phyloP scores from a whole-genome alignment of 2,797 vertebrate genomes.

The Sebastes jordani region DNA sequence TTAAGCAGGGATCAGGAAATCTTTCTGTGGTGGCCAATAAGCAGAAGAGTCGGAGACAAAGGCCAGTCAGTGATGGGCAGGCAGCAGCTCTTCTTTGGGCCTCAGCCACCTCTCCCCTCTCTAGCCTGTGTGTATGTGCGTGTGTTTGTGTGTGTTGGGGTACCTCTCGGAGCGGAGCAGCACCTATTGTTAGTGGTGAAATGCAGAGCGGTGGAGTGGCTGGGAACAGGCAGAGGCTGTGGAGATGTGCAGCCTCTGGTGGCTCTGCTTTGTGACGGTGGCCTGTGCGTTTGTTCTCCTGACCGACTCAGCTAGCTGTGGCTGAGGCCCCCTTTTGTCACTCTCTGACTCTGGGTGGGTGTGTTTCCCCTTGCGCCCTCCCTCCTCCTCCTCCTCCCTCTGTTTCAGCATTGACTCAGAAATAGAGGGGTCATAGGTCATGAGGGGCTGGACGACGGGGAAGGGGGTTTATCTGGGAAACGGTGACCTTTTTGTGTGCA shows the following conservation, averaged over 20 bases:
- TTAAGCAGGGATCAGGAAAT: conserved; percentile 65
- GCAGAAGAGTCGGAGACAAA: conserved; percentile 70
- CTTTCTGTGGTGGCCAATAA: conserved; percentile 54
- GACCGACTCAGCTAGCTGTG: conserved; percentile 62
- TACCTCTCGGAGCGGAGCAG: conserved; percentile 55
- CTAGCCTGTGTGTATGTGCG: conserved; percentile 8
- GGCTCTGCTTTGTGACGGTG: conserved; percentile 71
- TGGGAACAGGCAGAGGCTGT: conserved; percentile 73
- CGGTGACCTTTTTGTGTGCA: conserved; percentile 88
- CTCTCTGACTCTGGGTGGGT: conserved; percentile 69
- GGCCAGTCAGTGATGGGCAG: conserved; percentile 67
- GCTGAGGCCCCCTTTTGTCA: conserved; percentile 78
- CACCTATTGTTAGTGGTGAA: conserved; percentile 69
- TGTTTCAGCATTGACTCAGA: conserved; percentile 81
- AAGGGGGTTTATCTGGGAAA: conserved; percentile 80
- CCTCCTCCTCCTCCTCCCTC: conserved; percentile 77
- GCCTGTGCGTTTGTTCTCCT: conserved; percentile 69
- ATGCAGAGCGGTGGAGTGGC: conserved; percentile 65
- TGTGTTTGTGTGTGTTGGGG: conserved; percentile 63
- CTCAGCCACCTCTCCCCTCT: conserved; percentile 58
- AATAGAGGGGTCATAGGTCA: conserved; percentile 86
- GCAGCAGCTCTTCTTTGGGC: conserved; percentile 67
- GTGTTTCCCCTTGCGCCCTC: conserved; percentile 60
- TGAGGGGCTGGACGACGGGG: conserved; percentile 79
- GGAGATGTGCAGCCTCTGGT: conserved; percentile 71